phyloP scores from a whole-genome alignment of 2,888 invertebrate genomes.

The Brachylomia viminalis region DNA sequence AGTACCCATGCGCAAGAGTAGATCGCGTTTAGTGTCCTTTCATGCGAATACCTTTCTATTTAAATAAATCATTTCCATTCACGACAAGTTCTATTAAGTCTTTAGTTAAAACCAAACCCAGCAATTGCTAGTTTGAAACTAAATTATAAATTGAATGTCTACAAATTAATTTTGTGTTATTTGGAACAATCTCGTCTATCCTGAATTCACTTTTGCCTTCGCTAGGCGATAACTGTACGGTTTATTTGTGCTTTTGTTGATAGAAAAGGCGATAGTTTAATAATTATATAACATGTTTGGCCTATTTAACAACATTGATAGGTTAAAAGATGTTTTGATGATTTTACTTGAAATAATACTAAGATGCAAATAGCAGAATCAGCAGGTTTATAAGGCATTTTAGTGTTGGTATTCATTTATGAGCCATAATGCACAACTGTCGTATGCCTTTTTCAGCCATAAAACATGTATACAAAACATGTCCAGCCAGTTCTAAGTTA shows the following conservation, averaged over 20 bases:
- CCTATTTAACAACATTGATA: too few relatives aligned
- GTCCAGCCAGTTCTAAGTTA: conserved; percentile 20
- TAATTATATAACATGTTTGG: not conserved
- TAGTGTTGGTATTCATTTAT: not conserved
- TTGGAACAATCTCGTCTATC: conserved; percentile 34
- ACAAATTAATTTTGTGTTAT: conserved; percentile 27
- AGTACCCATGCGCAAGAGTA: conserved; percentile 5
- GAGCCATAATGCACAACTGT: not conserved
- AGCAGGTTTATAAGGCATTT: not conserved
- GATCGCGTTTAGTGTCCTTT: conserved; percentile 53
- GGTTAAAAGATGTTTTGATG: not conserved
- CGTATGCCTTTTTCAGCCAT: not conserved
- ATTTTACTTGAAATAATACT: not conserved
- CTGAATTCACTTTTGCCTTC: conserved; percentile 34
- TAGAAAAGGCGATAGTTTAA: not conserved
- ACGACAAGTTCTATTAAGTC: conserved; percentile 47
- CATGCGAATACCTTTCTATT: conserved; percentile 62
- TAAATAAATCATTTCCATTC: conserved; percentile 63
- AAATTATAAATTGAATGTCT: conserved; percentile 44
- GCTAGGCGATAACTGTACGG: conserved; percentile 11
- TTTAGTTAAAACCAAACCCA: conserved; percentile 38
- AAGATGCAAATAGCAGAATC: not conserved
- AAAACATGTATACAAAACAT: conserved; percentile 33
- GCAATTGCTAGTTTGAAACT: conserved; percentile 23
- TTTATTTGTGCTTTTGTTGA: conserved; percentile 1